phyloP scores from a whole-genome alignment of 2,113 vertebrate genomes.

The Mastomys coucha region DNA sequence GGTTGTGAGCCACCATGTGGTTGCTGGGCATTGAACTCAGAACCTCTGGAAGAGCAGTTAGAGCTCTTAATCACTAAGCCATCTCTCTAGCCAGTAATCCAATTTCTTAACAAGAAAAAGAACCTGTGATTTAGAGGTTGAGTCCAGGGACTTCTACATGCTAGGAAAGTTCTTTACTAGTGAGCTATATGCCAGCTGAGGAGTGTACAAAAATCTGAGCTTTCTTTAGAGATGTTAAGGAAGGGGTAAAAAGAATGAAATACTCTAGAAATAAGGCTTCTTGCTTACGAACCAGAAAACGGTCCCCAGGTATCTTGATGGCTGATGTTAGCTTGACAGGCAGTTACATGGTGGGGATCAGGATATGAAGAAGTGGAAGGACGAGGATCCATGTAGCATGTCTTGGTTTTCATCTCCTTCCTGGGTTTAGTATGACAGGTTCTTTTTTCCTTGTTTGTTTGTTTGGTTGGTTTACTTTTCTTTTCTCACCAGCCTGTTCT shows the following conservation, averaged over 20 bases:
- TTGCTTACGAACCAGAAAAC: background rate
- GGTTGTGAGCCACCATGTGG: no score
- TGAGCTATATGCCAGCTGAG: background rate
- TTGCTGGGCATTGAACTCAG: no score
- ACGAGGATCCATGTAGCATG: background rate
- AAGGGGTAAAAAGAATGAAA: background rate
- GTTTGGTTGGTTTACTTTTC: background rate
- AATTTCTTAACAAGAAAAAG: background rate
- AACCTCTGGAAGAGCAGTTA: no score
- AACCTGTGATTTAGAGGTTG: background rate
- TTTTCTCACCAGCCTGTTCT: conserved; percentile 27
- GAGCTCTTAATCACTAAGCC: no score
- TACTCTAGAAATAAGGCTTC: background rate
- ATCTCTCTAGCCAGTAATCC: background rate
- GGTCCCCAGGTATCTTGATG: background rate
- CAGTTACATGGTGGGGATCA: background rate
- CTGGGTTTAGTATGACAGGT: background rate
- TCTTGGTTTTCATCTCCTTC: background rate
- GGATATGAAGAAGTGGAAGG: no score
- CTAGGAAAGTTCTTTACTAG: background rate
- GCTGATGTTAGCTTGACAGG: background rate
- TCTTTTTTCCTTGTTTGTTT: background rate
- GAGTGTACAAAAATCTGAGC: background rate
- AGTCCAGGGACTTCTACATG: background rate
- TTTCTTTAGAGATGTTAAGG: background rate